Conservation (phyloP, 2,113 vertebrate genomes). For the Sylvietta virens region DNA sequence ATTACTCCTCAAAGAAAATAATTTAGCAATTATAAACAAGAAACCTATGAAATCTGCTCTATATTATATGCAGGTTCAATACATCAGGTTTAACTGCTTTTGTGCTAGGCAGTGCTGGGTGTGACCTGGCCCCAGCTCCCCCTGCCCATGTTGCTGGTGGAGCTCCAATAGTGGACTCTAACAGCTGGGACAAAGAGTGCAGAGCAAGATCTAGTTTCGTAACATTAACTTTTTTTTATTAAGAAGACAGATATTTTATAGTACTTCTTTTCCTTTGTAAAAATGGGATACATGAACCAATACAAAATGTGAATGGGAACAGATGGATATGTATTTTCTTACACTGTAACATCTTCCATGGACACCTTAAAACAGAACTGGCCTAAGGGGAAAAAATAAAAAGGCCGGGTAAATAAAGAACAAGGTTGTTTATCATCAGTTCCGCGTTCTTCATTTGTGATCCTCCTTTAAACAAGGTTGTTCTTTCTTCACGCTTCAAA, state of each 20-base stretch:
- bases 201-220: constrained; percentile 60
- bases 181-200: neutral
- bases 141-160: neutral
- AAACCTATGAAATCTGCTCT: neutral
- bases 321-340: constrained; percentile 77
- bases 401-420: constrained; percentile 76
- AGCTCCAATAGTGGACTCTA: neutral
- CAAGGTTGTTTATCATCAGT: constrained; percentile 78
- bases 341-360: constrained; percentile 78
- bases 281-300: constrained; percentile 84
- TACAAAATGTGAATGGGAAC: constrained; percentile 83
- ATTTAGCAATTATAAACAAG: neutral
- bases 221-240: constrained; percentile 84
- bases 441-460: constrained; percentile 62
- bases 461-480: constrained; percentile 76
- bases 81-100: neutral
- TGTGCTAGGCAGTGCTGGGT: neutral
- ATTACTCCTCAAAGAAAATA: neutral
- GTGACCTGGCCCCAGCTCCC: neutral
- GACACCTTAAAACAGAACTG: constrained; percentile 80
- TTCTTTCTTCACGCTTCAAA: constrained; percentile 79
- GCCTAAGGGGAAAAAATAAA: constrained; percentile 72
- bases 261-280: constrained; percentile 85
- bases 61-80: neutral
- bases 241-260: constrained; percentile 86